Evolutionary conservation across 35 echinoderm and acorn worm species (phyloP).

Genomic region (Anneissia japonica): DNA sequence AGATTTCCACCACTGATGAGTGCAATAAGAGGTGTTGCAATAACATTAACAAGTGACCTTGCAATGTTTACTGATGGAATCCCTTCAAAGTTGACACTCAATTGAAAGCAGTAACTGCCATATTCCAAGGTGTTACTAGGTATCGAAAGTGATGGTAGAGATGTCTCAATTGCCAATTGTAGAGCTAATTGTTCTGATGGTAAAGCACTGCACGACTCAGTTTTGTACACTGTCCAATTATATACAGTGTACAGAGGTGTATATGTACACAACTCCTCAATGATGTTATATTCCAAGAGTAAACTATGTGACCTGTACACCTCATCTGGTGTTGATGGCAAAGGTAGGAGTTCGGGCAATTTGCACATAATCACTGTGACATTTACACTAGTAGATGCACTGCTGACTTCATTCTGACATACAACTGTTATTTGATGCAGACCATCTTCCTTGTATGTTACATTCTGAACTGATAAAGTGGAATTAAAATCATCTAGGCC

Average conservation of each 20-base stretch:
- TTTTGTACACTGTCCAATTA: not conserved
- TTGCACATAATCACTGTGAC: not conserved
- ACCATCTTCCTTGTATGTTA: not conserved
- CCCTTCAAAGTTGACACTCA: not conserved
- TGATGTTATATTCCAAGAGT: not conserved
- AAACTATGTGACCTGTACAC: not conserved
- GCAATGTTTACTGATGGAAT: not conserved
- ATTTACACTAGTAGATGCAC: not conserved
- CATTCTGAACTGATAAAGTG: not conserved
- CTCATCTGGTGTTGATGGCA: not conserved
- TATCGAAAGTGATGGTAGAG: not conserved
- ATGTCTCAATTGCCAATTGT: not conserved
- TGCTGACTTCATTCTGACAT: not conserved
- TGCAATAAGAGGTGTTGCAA: not conserved
- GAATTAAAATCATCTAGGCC: not conserved
- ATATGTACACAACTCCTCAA: not conserved
- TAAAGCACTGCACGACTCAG: not conserved
- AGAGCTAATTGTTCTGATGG: not conserved
- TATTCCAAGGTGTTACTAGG: not conserved
- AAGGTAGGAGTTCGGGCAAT: not conserved
- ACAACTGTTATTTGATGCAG: not conserved
- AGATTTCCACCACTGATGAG: not conserved
- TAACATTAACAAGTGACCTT: not conserved
- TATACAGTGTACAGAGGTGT: not conserved
- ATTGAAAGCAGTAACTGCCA: not conserved